Percentiles rank a stretch among this genome's conserved stretches.
Conservation (phyloP, 2,797 vertebrate species). For the Anabacerthia variegaticeps region DNA sequence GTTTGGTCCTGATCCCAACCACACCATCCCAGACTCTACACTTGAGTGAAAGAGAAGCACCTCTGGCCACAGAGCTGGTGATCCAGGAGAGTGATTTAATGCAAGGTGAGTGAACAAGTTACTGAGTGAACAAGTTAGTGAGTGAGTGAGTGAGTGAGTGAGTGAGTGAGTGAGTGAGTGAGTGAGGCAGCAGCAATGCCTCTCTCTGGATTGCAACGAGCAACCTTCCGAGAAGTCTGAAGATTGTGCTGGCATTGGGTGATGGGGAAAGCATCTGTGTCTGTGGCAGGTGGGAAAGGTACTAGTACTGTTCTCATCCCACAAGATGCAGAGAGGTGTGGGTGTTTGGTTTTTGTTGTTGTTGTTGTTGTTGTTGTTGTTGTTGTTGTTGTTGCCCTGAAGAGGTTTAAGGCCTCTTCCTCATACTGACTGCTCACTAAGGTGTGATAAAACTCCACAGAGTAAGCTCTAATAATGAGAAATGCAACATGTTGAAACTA, state of each 20-base stretch:
- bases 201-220: neutral
- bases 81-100: neutral
- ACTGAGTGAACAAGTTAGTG: no score
- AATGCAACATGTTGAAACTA: neutral
- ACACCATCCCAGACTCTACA: neutral
- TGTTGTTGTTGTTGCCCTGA: neutral
- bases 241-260: fast-evolving
- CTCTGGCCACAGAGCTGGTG: neutral
- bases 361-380: neutral
- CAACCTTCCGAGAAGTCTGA: neutral
- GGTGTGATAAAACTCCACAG: neutral
- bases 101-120: no score
- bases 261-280: fast-evolving
- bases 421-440: neutral
- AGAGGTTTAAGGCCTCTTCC: neutral
- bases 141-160: neutral
- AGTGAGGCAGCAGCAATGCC: neutral
- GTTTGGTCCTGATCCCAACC: neutral
- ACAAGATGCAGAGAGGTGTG: neutral
- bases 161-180: neutral
- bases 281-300: neutral
- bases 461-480: neutral
- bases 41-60: neutral
- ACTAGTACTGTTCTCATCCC: neutral
- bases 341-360: neutral